Percentiles rank a stretch among this genome's conserved stretches.
phyloP scores from a whole-genome alignment of 2,797 vertebrate species.

The Gambusia yucatana region DNA sequence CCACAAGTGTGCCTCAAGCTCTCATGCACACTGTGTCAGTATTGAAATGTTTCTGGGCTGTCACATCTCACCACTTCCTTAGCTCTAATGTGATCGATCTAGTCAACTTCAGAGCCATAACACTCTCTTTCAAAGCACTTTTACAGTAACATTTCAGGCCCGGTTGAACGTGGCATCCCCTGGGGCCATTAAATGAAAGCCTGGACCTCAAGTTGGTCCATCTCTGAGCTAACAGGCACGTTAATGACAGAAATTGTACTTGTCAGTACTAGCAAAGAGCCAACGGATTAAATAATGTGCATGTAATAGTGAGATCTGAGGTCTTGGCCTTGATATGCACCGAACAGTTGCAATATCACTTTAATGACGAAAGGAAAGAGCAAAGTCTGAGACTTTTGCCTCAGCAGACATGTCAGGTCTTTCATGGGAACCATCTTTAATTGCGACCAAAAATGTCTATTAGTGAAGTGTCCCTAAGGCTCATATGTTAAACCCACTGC shows the following conservation, averaged over 20 bases:
- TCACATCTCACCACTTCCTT: constrained; percentile 78
- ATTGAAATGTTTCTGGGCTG: constrained; percentile 81
- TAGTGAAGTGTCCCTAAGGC: constrained; percentile 69
- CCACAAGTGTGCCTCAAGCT: constrained; percentile 69
- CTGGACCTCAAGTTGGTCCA: constrained; percentile 71
- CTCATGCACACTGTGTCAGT: constrained; percentile 70
- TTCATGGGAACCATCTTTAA: constrained; percentile 77
- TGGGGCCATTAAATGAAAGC: constrained; percentile 79
- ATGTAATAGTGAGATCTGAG: constrained; percentile 78
- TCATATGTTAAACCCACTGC: constrained; percentile 60
- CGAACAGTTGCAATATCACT: constrained; percentile 77
- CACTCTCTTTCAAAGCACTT: constrained; percentile 72
- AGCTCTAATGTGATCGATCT: constrained; percentile 79
- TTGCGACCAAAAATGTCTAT: constrained; percentile 82
- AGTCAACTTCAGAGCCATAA: constrained; percentile 65
- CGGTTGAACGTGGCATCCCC: constrained; percentile 71
- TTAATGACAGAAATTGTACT: constrained; percentile 80
- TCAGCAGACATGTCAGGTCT: constrained; percentile 74
- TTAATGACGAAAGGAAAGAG: constrained; percentile 73
- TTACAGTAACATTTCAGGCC: constrained; percentile 81
- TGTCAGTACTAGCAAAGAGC: constrained; percentile 76
- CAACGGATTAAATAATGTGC: constrained; percentile 80
- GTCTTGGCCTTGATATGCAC: constrained; percentile 77
- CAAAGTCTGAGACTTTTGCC: constrained; percentile 63
- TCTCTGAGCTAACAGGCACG: constrained; percentile 71